Conservation (phyloP, 1,140 invertebrate species). For the Littorina saxatilis region DNA sequence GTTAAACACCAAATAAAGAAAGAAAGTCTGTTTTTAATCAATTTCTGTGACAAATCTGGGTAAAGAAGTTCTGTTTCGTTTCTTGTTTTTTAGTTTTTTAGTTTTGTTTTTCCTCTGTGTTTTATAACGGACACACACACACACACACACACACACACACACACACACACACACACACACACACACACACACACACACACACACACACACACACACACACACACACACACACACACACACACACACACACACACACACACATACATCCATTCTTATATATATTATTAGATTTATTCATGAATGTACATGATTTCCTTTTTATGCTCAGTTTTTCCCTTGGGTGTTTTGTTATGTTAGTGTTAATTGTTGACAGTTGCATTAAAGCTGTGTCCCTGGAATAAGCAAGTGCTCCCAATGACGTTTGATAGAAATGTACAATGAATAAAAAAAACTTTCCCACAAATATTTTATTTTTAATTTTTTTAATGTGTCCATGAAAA, state of each 20-base stretch:
- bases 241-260: background rate
- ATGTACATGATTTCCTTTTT: no score
- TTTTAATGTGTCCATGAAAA: no score
- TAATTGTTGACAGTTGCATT: background rate
- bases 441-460: background rate
- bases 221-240: background rate
- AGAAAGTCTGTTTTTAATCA: no score
- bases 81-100: no score
- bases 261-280: no score
- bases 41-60: background rate
- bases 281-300: background rate
- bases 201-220: background rate
- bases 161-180: no score
- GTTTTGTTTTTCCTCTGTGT: background rate
- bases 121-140: background rate
- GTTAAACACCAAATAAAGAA: no score
- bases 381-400: background rate
- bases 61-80: background rate
- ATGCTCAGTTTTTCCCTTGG: background rate
- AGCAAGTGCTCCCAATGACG: background rate
- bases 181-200: no score
- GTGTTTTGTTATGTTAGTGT: background rate
- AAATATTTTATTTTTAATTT: no score
- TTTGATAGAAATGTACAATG: background rate
- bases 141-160: background rate